Evolutionary conservation across 2,797 vertebrate species (phyloP).

Genomic region (Enteromius paludinosus): DNA sequence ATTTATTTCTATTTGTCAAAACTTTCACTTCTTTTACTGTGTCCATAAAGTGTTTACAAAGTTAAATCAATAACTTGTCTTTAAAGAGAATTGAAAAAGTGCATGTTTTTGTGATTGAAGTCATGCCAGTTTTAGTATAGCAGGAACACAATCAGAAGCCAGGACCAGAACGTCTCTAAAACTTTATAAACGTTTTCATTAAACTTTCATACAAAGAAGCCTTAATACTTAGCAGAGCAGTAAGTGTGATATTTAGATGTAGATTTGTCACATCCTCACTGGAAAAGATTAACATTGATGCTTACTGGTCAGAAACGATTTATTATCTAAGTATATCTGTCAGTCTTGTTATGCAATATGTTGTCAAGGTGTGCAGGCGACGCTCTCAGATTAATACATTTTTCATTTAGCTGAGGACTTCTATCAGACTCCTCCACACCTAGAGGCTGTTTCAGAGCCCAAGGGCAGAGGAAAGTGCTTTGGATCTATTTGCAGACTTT

Average conservation of each 20-base stretch:
- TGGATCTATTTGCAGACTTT: conserved; percentile 36
- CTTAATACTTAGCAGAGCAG: neutral
- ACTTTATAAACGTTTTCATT: neutral
- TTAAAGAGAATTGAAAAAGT: neutral
- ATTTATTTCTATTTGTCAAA: neutral
- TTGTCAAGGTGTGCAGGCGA: conserved; percentile 45
- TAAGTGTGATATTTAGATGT: conserved; percentile 3
- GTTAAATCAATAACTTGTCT: neutral
- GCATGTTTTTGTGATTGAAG: neutral
- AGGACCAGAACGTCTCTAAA: neutral
- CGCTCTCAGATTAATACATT: conserved; percentile 56
- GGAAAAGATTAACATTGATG: neutral
- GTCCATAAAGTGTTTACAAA: neutral
- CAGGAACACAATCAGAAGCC: neutral
- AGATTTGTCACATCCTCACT: neutral
- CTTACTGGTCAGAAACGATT: conserved; percentile 18
- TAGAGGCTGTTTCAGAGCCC: conserved; percentile 24
- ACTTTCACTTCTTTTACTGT: neutral
- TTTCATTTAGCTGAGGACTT: conserved; percentile 58
- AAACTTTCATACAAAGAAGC: too few species aligned
- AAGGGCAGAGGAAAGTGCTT: conserved; percentile 21
- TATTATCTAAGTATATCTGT: conserved; percentile 21
- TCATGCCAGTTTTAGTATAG: neutral
- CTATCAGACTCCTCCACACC: conserved; percentile 49
- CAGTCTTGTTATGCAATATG: conserved; percentile 48